phyloP scores from a whole-genome alignment of 1,140 invertebrate genomes.

The Triops cancriformis region DNA sequence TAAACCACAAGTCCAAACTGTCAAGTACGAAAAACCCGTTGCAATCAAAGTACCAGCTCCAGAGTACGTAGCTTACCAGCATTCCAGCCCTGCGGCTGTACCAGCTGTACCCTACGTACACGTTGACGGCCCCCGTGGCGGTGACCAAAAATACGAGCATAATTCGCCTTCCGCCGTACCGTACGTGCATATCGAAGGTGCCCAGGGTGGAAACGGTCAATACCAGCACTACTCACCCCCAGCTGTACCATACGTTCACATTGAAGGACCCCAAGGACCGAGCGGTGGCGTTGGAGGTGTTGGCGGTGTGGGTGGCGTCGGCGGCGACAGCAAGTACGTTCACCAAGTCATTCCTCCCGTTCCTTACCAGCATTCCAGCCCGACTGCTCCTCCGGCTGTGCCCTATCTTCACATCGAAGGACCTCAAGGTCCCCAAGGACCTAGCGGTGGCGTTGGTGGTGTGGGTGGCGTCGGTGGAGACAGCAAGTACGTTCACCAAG shows the following conservation, averaged over 20 bases:
- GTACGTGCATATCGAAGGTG: slow-evolving; percentile 1
- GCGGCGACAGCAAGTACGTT: slow-evolving; percentile 15
- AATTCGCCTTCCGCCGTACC: background rate
- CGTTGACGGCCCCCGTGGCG: background rate
- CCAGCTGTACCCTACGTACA: slow-evolving; percentile 21
- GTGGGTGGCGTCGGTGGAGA: slow-evolving; percentile 29
- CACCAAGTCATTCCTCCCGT: background rate
- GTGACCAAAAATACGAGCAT: background rate
- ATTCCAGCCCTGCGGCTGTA: background rate
- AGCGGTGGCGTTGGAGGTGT: slow-evolving; percentile 25
- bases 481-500: background rate
- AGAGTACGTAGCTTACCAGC: background rate
- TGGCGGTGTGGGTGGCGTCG: slow-evolving; percentile 22
- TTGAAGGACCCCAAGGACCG: slow-evolving; percentile 17
- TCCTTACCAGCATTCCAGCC: background rate
- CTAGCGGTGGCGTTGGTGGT: slow-evolving; percentile 21
- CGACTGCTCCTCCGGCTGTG: slow-evolving; percentile 4
- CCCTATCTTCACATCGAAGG: slow-evolving; percentile 16
- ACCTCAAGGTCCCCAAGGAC: background rate
- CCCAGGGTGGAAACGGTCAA: background rate
- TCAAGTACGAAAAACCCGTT: background rate
- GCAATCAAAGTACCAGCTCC: background rate
- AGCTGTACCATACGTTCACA: background rate
- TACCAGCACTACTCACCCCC: background rate
- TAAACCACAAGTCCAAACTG: background rate